Evolutionary conservation across 2,888 invertebrate genomes (phyloP), one percentile per base, ranked within the genome.

Genomic region (Amphiduros pacificus): DNA sequence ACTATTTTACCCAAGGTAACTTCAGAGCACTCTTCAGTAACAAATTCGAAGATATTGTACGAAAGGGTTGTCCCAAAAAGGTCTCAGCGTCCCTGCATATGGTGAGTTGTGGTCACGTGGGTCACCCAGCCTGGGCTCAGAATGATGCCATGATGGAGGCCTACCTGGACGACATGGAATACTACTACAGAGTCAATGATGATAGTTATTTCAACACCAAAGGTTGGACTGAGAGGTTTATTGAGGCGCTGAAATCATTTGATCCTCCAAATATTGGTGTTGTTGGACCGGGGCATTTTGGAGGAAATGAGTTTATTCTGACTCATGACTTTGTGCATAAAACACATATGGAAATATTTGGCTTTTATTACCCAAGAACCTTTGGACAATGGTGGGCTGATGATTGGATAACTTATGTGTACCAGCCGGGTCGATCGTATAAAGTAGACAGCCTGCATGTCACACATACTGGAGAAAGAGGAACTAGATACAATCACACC

Each of bases 121-220:
- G 60, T 11, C 48, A 55, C 24, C 71, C 71, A 11, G 67, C 70
- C 27, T 71, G 71, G 71, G 68, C 71, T 9, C 71, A 71, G 62
- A 71, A 71, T 50, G 71, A 71, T 32, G 71, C 71, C 48, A 69
- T 70, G 69, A 62, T 69, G 51, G 66, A 60, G 20, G 70, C 70
- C 6, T 70, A 67, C 57, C 58, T 70, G 3, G 67, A 66, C 28
- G 55, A 60, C 28, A 36, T 41, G 4, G 65, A 62, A 2, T 71
- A 67, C 49, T 71, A 59, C 62, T 71, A 68, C 63, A 56, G 71
- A 2, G 55, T 71, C 32, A 59, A 59, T 22, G 59, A 59, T 41
- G 59, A 59, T 32, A 52, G 52, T 6, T 14, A 11, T 22, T 22
- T 59, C 1, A 14, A 26, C 6, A 24, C 59, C 4, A 2, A 28